These are phyloP conservation scores for Trichogramma dendrolimi DNA, from an alignment of 2,888 invertebrate species.

Conservation along the genomic window DNA sequence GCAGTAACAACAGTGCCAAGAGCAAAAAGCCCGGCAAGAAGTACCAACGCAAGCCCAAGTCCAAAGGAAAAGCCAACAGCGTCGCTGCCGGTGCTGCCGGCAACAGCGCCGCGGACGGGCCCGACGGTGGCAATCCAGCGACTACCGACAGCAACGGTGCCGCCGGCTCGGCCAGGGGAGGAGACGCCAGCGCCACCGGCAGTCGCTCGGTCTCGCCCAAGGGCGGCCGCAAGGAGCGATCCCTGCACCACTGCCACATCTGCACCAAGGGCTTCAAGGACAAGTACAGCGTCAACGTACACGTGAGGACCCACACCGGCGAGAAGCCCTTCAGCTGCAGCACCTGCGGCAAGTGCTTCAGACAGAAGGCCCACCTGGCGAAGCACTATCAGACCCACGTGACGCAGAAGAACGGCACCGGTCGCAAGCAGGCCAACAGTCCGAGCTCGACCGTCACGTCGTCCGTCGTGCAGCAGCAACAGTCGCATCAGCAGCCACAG, in stretches of 20 bases:
- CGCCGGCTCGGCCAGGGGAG: constrained; percentile 47
- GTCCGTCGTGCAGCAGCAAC: neutral
- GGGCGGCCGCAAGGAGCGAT: constrained; percentile 69
- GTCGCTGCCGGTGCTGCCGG: constrained; percentile 29
- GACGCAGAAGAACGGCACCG: constrained; percentile 67
- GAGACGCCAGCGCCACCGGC: constrained; percentile 42
- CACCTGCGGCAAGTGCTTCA: constrained; percentile 87
- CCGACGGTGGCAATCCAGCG: neutral
- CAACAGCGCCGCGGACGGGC: neutral
- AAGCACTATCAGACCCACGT: constrained; percentile 92
- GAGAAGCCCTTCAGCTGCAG: constrained; percentile 96
- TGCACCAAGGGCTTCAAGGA: constrained; percentile 92
- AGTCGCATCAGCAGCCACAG: neutral
- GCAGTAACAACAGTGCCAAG: constrained; percentile 52
- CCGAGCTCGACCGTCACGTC: constrained; percentile 1
- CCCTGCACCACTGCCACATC: constrained; percentile 87
- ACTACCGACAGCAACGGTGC: constrained; percentile 40
- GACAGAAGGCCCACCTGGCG: constrained; percentile 87
- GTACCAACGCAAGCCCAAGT: constrained; percentile 62
- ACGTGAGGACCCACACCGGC: constrained; percentile 95
- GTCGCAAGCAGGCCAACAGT: constrained; percentile 47
- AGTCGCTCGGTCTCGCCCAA: constrained; percentile 54
- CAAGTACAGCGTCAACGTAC: constrained; percentile 96
- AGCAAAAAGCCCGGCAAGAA: constrained; percentile 61
- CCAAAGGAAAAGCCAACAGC: constrained; percentile 35